Evolutionary conservation across 2,888 invertebrate genomes (phyloP).

Genomic region (Microdon myrmicae): DNA sequence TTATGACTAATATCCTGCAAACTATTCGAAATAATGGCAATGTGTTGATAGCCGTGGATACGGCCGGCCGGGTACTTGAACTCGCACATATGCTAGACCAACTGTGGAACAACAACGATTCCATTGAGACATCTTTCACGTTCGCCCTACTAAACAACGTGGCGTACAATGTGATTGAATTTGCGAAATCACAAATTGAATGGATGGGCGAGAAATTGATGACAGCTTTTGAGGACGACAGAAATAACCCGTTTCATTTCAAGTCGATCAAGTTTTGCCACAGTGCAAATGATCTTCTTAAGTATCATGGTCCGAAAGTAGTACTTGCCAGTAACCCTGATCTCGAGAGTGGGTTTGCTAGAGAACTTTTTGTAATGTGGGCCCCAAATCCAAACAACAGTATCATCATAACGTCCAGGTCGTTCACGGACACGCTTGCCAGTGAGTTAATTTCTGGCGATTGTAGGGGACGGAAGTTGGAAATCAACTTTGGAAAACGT

Average conservation of each 20-base stretch:
- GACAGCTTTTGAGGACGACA: constrained; percentile 88
- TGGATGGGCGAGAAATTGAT: constrained; percentile 99
- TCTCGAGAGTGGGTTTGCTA: constrained; percentile 93
- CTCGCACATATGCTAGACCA: constrained; percentile 96
- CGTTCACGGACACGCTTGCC: constrained; percentile 74
- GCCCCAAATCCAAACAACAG: constrained; percentile 91
- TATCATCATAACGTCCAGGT: constrained; percentile 85
- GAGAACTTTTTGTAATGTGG: constrained; percentile 96
- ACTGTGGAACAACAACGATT: constrained; percentile 93
- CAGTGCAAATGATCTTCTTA: constrained; percentile 84
- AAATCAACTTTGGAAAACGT: constrained; percentile 76
- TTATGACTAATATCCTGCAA: constrained; percentile 95
- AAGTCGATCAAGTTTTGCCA: constrained; percentile 95
- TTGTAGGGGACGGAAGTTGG: constrained; percentile 75
- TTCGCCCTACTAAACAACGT: constrained; percentile 94
- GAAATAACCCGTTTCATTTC: constrained; percentile 95
- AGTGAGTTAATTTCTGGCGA: constrained; percentile 83
- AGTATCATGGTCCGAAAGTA: constrained; percentile 92
- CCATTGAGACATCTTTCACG: constrained; percentile 93
- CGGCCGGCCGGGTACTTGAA: constrained; percentile 95
- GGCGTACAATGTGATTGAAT: constrained; percentile 97
- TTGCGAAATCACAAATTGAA: constrained; percentile 98
- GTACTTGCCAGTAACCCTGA: constrained; percentile 95
- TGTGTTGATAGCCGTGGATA: constrained; percentile 94
- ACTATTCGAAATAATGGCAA: constrained; percentile 95